Conservation (phyloP, 2,888 invertebrate genomes). For the Drosophila pseudotalamancana region DNA sequence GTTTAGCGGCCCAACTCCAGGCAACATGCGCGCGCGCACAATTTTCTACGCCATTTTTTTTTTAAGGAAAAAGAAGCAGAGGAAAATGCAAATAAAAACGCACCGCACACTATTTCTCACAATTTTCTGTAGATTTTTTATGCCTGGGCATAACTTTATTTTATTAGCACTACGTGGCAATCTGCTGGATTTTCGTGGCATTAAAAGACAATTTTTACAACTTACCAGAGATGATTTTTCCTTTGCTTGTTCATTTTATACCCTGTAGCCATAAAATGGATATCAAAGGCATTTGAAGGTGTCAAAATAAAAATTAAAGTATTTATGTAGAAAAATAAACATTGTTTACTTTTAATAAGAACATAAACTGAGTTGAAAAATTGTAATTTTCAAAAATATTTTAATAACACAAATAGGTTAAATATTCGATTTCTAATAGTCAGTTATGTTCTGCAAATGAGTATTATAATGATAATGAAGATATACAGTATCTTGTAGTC, state of each 20-base stretch:
- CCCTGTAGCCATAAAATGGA: constrained; percentile 11
- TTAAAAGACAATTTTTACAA: constrained; percentile 80
- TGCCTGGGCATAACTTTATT: constrained; percentile 77
- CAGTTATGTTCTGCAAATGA: no score
- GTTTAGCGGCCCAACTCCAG: constrained; percentile 64
- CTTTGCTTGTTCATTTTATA: constrained; percentile 37
- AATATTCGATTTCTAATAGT: no score
- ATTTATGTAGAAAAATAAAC: no score
- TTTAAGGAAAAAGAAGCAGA: background rate
- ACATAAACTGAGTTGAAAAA: no score
- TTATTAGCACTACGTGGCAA: constrained; percentile 81
- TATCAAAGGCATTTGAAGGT: no score
- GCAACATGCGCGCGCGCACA: constrained; percentile 67
- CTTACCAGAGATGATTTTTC: constrained; percentile 70
- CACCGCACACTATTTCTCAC: constrained; percentile 68
- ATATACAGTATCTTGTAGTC: background rate
- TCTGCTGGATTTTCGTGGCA: constrained; percentile 78
- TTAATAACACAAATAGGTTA: no score
- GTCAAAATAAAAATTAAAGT: no score
- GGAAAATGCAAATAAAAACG: constrained; percentile 31
- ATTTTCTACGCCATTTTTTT: constrained; percentile 68
- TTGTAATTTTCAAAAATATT: no score
- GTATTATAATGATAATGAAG: no score
- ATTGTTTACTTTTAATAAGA: no score
- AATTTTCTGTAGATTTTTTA: constrained; percentile 65